Base-by-base conservation (phyloP, 37 sponge, comb jelly and placozoan species). In the Eunapius fragilis region DNA sequence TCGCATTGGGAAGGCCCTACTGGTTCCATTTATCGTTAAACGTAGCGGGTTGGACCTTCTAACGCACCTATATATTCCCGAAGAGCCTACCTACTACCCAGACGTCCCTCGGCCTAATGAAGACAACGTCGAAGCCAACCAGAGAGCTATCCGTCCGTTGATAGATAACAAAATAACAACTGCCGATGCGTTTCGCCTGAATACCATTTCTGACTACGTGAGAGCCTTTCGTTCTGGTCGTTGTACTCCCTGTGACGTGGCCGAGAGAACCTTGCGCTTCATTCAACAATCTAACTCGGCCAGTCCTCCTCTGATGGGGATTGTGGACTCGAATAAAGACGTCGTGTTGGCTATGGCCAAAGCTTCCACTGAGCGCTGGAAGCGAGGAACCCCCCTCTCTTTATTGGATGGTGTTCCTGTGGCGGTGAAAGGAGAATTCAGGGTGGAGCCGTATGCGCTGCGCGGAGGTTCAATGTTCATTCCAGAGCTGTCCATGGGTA, bases 381-480 rank as follows among this genome's bases (percentile, higher is more conserved):
- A 80, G 67, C 79, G 87, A 27, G 88, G 87, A 23, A 86, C 84
- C 24, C 94, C 92, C 69, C 88, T 98, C 32, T 94, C 95, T 17
- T 69, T 76, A 3, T 67, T 96, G 33, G 98, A 98, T 82, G 98
- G 98, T 3, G 80, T 98, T 49, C 96, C 96, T 26, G 83, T 96
- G 22, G 94, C 91, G 7, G 76, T 98, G 6, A 98, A 98, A 71
- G 98, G 89, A 77, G 91, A 93, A 80, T 84, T 86, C 32, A 82
- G 79, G 25, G 86, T 92, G 58, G 86, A 85, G 30, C 89, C 95
- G 14, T 91, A 87, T 36, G 79, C 74, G 22, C 85, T 78, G 24
- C 81, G 50, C 5, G 79, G 71, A 47, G 97, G 97, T 0, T 45
- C 89, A 41, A 24, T 74, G 25, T 90, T 82, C 35, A 31, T 50